Evolutionary conservation across 2,797 vertebrate genomes (phyloP), one percentile per base, ranked within the genome.

Genomic region (Dallia pectoralis): DNA sequence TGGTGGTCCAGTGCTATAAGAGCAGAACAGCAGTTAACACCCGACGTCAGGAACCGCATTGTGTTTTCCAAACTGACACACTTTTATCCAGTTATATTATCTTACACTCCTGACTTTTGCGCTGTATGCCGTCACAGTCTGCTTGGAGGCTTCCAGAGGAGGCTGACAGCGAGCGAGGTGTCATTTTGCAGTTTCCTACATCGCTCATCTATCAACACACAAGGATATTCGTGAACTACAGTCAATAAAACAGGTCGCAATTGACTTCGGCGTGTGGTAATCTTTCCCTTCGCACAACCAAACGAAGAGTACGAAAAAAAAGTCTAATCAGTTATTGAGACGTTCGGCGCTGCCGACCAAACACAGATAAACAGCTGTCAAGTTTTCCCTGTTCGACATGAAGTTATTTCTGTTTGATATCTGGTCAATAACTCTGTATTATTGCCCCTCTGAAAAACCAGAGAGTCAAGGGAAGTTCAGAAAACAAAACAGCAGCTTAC

Each of bases 71-170:
- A 15, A 67, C 11, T 2, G 36, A 19, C 18, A 25, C 22, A 40
- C 25, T 9, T 25, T 59, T 59, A 59, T 27, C 22, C 6, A 59
- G 9, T 18, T 2, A 64, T 18, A 30, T 18, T 15, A 16, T 22
- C 95, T 94, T 93, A 97, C 96, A 56, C 32, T 94, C 91, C 59
- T 87, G 93, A 82, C 90, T 95, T 78, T 82, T 91, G 1, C 85
- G 62, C 81, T 2, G 18, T 77, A 16, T 29, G 72, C 80, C 90
- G 79, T 96, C 95, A 49, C 89, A 66, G 36, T 93, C 95, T 64
- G 84, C 74, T 0, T 85, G 83, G 51, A 86, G 78, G 68, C 86
- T 89, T 65, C 86, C 94, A 22, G 92, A 89, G 63, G 91, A 90
- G 61, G 91, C 89, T 0, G 89, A 87, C 51, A 93, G 88, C 61